Percentiles rank a stretch among this genome's conserved stretches.
Evolutionary conservation across 1,140 invertebrate species (phyloP).

Genomic region (Lanistes nyassanus): DNA sequence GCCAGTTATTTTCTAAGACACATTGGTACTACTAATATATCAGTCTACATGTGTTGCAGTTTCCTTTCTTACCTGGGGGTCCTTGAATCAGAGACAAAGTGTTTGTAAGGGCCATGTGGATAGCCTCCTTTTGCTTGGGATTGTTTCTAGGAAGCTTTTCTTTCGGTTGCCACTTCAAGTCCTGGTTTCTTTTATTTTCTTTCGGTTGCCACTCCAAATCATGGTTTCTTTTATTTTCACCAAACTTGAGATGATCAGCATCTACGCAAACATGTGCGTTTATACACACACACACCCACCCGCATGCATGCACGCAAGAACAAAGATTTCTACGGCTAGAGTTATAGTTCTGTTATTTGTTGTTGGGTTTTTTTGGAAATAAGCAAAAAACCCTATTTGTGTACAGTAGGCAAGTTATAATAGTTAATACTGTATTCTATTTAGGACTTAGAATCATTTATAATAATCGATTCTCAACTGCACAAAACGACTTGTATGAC

Average conservation of each 20-base stretch:
- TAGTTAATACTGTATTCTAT: no score
- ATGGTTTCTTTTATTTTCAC: neutral
- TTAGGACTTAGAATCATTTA: neutral
- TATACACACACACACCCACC: neutral
- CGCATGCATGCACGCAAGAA: neutral
- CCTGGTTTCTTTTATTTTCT: neutral
- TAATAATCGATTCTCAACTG: neutral
- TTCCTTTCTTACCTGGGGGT: conserved; percentile 46
- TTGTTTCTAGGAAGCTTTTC: conserved; percentile 37
- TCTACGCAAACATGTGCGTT: neutral
- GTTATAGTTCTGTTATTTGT: no score
- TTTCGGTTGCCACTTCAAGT: neutral
- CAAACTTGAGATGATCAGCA: neutral
- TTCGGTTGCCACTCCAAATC: neutral
- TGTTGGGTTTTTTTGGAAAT: no score
- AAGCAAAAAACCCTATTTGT: no score
- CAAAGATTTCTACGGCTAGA: neutral
- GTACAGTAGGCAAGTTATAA: neutral
- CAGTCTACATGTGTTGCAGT: no score
- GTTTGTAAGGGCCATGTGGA: conserved; percentile 36
- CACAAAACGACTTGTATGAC: neutral
- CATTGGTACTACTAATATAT: no score
- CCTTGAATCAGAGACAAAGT: conserved; percentile 54
- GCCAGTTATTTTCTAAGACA: no score
- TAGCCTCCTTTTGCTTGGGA: conserved; percentile 38